Evolutionary conservation across 2,888 invertebrate species (phyloP), one percentile per base, ranked within the genome.

Genomic region (Synanthedon formicaeformis): DNA sequence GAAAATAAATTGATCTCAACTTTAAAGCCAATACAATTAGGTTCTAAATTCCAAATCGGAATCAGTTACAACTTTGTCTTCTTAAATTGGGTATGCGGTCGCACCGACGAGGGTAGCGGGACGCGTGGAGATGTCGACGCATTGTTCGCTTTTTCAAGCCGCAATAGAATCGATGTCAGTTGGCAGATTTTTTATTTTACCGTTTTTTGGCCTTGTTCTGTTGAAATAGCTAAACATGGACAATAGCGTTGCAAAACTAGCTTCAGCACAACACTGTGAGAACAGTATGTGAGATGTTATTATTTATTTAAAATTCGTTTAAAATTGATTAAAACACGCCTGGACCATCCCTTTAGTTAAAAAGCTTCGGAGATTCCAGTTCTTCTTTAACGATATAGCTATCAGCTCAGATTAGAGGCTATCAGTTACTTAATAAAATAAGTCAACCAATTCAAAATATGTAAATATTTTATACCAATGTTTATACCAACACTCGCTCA

Each of bases 121-220:
- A 79, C 83, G 83, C 84, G 84, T 80, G 82, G 78, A 81, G 72
- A 70, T 67, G 67, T 71, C 70, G 71, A 71, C 75, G 80, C 80
- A 81, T 81, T 82, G 83, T 80, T 78, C 76, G 78, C 23, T 84
- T 86, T 86, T 83, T 85, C 64, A 66, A 71, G 73, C 62, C 63
- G 69, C 74, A 78, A 78, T 84, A 83, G 84, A 86, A 86, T 83
- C 78, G 84, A 86, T 85, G 86, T 84, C 86, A 86, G 86, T 86
- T 86, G 84, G 84, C 85, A 82, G 81, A 82, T 83, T 86, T 83
- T 85, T 85, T 84, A 76, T 78, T 81, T 78, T 82, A 84, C 85
- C 84, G 84, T 83, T 83, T 85, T 84, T 84, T 78, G 82, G 81
- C 85, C 84, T 82, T 74, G 78, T 81, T 80, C 49, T 45, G 12